A percentile compares a stretch with the other conserved stretches of the same genome.
Conservation (phyloP, 2,888 invertebrate species). For the Neoascia interrupta region DNA sequence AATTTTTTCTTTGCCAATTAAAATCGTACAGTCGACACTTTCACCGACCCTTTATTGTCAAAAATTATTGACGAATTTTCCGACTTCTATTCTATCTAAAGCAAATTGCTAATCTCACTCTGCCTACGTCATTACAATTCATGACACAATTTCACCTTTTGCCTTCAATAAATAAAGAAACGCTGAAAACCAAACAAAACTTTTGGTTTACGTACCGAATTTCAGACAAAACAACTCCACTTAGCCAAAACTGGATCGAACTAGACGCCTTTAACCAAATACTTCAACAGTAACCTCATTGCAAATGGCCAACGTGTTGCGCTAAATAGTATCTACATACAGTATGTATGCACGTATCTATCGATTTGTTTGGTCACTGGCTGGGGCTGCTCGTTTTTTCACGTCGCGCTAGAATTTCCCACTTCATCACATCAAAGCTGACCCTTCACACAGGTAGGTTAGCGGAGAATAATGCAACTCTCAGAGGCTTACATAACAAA, state of each 20-base stretch:
- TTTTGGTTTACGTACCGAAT: not conserved
- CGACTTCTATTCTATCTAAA: too few species aligned
- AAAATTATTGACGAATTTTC: too few species aligned
- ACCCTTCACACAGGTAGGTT: constrained; percentile 10
- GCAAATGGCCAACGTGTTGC: constrained; percentile 59
- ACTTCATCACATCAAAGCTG: constrained; percentile 1
- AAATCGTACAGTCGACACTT: too few species aligned
- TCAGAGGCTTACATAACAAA: constrained; percentile 35
- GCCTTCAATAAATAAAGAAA: not conserved
- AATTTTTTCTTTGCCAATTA: too few species aligned
- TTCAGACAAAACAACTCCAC: constrained; percentile 42
- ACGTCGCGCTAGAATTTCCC: not conserved
- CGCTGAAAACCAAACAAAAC: constrained; percentile 1
- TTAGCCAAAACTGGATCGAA: constrained; percentile 53
- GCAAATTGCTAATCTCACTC: too few species aligned
- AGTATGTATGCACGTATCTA: too few species aligned
- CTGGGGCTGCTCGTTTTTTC: not conserved
- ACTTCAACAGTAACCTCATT: constrained; percentile 26
- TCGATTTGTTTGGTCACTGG: not conserved
- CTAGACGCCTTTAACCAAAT: constrained; percentile 33
- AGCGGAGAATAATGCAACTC: not conserved
- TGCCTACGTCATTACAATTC: constrained; percentile 35
- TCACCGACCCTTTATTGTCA: too few species aligned
- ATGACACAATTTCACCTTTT: constrained; percentile 38
- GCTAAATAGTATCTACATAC: constrained; percentile 11